Evolutionary conservation across 30 jellyfish, hydroid and myxozoan genomes (phyloP).

Genomic region (Hydractinia echinata): DNA sequence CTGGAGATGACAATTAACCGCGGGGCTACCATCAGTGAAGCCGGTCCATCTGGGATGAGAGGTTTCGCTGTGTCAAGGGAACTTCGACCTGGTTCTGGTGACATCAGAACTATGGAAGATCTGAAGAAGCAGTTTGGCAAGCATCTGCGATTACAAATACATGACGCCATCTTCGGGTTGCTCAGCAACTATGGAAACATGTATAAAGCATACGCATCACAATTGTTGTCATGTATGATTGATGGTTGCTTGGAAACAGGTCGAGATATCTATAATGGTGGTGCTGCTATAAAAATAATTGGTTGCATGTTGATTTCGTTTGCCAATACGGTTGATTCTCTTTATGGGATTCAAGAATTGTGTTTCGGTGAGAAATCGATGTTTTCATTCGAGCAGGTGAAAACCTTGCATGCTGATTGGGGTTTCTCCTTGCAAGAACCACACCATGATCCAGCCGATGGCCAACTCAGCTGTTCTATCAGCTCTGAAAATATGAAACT

Average conservation of each 20-base stretch:
- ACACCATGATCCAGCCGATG: slow-evolving; percentile 27
- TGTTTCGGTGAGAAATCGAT: slow-evolving; percentile 30
- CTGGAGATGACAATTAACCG: slow-evolving; percentile 31
- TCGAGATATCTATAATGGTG: slow-evolving; percentile 24
- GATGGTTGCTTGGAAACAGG: slow-evolving; percentile 36
- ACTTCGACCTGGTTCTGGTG: slow-evolving; percentile 32
- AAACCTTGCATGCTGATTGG: slow-evolving; percentile 27
- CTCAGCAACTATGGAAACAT: slow-evolving; percentile 22
- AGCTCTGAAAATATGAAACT: slow-evolving; percentile 25
- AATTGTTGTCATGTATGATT: slow-evolving; percentile 26
- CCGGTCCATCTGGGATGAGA: slow-evolving; percentile 38
- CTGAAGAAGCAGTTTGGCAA: slow-evolving; percentile 30
- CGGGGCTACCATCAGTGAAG: slow-evolving; percentile 28
- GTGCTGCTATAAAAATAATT: slow-evolving; percentile 28
- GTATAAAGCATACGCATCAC: slow-evolving; percentile 6
- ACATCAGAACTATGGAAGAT: slow-evolving; percentile 7
- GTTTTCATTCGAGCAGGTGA: slow-evolving; percentile 5
- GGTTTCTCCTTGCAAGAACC: slow-evolving; percentile 38
- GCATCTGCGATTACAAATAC: slow-evolving; percentile 27
- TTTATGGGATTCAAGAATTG: slow-evolving; percentile 26
- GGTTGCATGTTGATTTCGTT: slow-evolving; percentile 27
- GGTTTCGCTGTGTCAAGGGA: slow-evolving; percentile 28
- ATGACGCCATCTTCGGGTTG: slow-evolving; percentile 17
- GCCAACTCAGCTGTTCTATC: not conserved
- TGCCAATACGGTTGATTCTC: slow-evolving; percentile 36